A percentile compares a stretch with the other conserved stretches of the same genome.
These are phyloP conservation scores for Genyomyrus donnyi DNA, from an alignment of 2,113 vertebrate genomes.

Conservation along the genomic window DNA sequence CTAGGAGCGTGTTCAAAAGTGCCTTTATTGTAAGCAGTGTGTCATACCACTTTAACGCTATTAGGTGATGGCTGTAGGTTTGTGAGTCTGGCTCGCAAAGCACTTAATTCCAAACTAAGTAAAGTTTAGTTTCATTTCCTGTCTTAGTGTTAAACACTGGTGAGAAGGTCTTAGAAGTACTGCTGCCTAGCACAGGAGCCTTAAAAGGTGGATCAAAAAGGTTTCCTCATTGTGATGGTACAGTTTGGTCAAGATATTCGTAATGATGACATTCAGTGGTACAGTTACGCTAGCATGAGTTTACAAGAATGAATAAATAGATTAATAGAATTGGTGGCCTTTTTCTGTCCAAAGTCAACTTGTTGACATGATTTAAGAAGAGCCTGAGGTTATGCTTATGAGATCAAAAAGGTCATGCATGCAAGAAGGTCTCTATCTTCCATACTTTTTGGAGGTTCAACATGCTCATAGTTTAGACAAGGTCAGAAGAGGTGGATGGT, in stretches of 20 bases:
- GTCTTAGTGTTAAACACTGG: not conserved
- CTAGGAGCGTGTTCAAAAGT: constrained; percentile 21
- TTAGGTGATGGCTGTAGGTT: not conserved
- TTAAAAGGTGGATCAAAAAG: not conserved
- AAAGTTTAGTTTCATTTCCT: not conserved
- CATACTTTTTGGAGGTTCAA: not conserved
- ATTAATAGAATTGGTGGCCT: not conserved
- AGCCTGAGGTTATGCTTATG: not conserved
- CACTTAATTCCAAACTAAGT: not conserved
- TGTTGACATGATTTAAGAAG: not conserved
- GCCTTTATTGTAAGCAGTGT: constrained; percentile 32
- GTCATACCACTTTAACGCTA: constrained; percentile 24
- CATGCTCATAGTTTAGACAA: not conserved
- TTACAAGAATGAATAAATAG: not conserved
- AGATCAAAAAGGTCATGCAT: not conserved
- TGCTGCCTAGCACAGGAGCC: too few relatives aligned
- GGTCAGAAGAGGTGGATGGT: not conserved
- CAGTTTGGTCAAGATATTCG: not conserved
- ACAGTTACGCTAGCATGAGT: not conserved
- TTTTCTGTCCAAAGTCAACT: not conserved
- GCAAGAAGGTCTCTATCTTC: not conserved
- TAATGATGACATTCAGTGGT: not conserved
- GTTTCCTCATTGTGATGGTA: not conserved
- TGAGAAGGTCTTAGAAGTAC: not conserved
- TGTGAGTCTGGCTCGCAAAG: not conserved